Percentiles rank a stretch among this genome's conserved stretches.
Evolutionary conservation across 2,888 invertebrate genomes (phyloP).

Genomic region (Epinotia ramella): DNA sequence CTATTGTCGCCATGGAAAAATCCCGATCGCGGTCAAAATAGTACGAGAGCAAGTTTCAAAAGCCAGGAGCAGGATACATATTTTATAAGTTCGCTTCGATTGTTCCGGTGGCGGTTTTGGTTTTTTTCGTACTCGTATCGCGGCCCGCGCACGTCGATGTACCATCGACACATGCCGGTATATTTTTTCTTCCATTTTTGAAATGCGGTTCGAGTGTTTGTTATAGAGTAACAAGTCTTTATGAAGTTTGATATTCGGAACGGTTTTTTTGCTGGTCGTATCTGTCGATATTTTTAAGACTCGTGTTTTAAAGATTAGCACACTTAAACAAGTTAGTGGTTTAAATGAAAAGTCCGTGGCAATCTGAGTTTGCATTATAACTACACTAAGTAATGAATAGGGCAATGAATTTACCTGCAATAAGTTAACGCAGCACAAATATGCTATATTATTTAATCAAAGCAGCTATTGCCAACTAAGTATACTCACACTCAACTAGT

Average conservation of each 20-base stretch:
- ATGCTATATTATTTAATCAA: background rate
- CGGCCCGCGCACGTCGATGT: constrained; percentile 72
- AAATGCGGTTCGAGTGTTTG: constrained; percentile 72
- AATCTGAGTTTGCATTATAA: too few species aligned
- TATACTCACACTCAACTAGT: background rate
- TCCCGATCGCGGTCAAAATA: constrained; percentile 81
- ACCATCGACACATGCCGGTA: constrained; percentile 74
- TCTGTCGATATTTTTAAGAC: constrained; percentile 2
- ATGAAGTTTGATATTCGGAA: constrained; percentile 47
- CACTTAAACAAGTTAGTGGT: background rate
- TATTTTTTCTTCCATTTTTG: constrained; percentile 68
- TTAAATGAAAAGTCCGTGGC: background rate
- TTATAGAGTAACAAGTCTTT: constrained; percentile 55
- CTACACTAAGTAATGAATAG: too few species aligned
- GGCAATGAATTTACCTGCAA: too few species aligned
- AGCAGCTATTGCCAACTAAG: background rate
- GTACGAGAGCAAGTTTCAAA: constrained; percentile 78
- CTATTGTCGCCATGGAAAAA: constrained; percentile 65
- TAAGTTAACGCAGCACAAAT: too few species aligned
- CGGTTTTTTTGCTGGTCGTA: constrained; percentile 9
- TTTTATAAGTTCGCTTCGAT: constrained; percentile 85
- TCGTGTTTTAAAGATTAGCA: background rate
- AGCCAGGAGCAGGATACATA: constrained; percentile 79
- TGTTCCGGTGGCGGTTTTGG: constrained; percentile 76
- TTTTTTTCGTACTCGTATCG: constrained; percentile 71